Percentiles rank a stretch among this genome's conserved stretches.
These are phyloP conservation scores for Haemorhous mexicanus DNA, from an alignment of 2,113 vertebrate species.

Conservation along the genomic window DNA sequence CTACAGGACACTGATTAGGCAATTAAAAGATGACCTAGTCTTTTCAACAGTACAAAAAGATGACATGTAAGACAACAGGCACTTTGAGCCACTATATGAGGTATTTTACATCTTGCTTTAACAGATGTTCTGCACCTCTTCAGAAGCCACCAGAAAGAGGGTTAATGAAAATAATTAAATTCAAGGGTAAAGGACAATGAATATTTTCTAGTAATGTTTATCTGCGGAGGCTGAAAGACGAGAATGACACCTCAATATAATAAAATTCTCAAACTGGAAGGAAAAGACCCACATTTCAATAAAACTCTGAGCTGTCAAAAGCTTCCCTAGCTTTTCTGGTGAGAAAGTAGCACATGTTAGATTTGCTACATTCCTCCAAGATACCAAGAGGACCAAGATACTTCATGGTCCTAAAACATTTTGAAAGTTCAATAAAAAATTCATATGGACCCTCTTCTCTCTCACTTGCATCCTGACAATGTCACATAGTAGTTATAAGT, in stretches of 20 bases:
- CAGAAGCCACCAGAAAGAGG: not conserved
- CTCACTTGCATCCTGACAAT: not conserved
- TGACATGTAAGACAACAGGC: not conserved
- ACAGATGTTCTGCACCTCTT: not conserved
- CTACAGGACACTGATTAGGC: not conserved
- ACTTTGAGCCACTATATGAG: not conserved
- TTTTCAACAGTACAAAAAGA: not conserved
- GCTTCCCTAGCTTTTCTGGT: not conserved
- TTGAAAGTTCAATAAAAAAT: not conserved
- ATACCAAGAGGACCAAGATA: not conserved
- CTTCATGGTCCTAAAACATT: not conserved
- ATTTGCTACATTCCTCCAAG: not conserved
- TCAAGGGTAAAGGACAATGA: not conserved
- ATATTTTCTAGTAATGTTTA: not conserved
- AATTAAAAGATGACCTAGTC: not conserved
- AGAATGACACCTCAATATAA: not conserved
- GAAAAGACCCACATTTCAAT: accelerated
- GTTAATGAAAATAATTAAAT: not conserved
- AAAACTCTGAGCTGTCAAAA: not conserved
- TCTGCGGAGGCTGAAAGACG: not conserved
- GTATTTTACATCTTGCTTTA: not conserved
- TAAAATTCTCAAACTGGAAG: not conserved
- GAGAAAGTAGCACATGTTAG: not conserved
- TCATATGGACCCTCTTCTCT: not conserved
- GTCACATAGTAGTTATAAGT: not conserved